Conservation (phyloP, 2,888 invertebrate genomes). For the Leptinotarsa rubiginosa region DNA sequence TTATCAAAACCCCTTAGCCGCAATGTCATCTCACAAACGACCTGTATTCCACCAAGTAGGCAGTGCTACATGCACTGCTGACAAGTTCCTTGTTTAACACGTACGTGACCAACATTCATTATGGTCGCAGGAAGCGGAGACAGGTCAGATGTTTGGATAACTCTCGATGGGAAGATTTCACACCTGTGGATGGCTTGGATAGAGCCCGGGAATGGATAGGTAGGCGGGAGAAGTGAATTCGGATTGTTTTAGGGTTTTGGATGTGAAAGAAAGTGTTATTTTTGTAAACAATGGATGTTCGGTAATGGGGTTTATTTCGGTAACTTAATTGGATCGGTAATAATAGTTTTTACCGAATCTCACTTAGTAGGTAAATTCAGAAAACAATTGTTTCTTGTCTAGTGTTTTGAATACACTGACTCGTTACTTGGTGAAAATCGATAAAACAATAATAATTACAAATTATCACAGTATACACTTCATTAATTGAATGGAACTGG, state of each 20-base stretch:
- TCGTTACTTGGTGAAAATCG: too few species aligned
- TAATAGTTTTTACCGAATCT: too few species aligned
- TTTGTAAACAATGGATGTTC: neutral
- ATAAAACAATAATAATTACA: too few species aligned
- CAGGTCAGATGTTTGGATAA: constrained; percentile 26
- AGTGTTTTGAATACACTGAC: too few species aligned
- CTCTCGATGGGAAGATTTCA: constrained; percentile 11
- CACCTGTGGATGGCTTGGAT: constrained; percentile 24
- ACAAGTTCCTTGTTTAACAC: constrained; percentile 27
- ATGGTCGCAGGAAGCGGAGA: constrained; percentile 23
- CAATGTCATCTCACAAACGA: constrained; percentile 23
- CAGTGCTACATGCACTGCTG: constrained; percentile 28
- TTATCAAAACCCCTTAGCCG: neutral
- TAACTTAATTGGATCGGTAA: neutral
- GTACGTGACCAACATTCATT: constrained; percentile 33
- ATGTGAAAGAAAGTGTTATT: too few species aligned
- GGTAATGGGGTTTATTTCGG: neutral
- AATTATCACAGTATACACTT: too few species aligned
- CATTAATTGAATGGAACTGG: too few species aligned
- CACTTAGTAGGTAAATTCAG: too few species aligned
- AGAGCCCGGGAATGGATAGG: neutral
- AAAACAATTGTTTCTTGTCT: too few species aligned
- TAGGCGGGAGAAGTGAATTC: too few species aligned
- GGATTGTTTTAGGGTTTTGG: too few species aligned
- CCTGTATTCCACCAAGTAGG: constrained; percentile 27